A percentile compares a stretch with the other conserved stretches of the same genome.
Conservation (phyloP, 1,140 invertebrate genomes). For the Platyura marginata region DNA sequence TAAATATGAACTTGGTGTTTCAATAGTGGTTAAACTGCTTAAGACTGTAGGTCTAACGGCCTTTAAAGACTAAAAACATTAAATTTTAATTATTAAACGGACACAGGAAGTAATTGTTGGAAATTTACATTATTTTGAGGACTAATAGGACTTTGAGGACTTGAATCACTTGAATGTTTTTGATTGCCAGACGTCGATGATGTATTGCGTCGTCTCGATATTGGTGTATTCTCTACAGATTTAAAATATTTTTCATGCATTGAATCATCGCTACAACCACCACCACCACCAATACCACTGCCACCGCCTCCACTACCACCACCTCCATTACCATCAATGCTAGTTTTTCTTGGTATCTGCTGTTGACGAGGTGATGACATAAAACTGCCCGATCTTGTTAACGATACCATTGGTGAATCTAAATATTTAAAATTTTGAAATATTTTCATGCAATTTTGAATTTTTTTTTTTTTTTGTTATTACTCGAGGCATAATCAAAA, state of each 20-base stretch:
- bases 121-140: constrained; percentile 9
- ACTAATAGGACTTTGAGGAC: constrained; percentile 23
- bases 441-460: background rate
- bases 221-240: constrained; percentile 36
- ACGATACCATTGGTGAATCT: constrained; percentile 18
- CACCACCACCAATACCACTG: constrained; percentile 25
- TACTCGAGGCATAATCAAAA: constrained; percentile 8
- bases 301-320: constrained; percentile 27
- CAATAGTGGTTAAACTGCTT: background rate
- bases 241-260: constrained; percentile 69
- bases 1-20: background rate
- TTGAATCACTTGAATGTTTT: constrained; percentile 23
- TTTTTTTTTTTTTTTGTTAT: background rate
- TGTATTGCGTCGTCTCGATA: constrained; percentile 28
- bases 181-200: constrained; percentile 18
- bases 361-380: constrained; percentile 32
- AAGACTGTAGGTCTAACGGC: background rate
- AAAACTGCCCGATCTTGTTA: constrained; percentile 52
- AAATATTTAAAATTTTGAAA: constrained; percentile 3
- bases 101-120: no score
- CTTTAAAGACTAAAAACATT: background rate
- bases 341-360: constrained; percentile 15
- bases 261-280: constrained; percentile 42
- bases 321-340: constrained; percentile 25
- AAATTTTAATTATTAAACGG: no score